Base-by-base conservation (phyloP, 2,113 vertebrate species). In the Cardinalis cardinalis region DNA sequence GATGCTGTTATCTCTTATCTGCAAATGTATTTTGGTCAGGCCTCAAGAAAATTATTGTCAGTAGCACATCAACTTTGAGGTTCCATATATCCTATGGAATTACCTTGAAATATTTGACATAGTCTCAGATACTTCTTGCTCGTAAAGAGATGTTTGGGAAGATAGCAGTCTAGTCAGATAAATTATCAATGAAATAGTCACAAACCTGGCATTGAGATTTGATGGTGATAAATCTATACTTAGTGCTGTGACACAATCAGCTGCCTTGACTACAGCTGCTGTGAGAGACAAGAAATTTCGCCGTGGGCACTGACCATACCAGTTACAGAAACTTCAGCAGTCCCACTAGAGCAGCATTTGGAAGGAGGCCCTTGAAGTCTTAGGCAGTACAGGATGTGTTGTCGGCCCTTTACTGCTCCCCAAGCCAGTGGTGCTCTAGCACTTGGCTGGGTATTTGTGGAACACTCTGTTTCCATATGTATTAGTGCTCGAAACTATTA, bases 381-480 rank as follows among this genome's bases (percentile, higher is more conserved):
- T 64, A 81, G 34, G 80, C 66, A 82, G 63, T 48, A 59, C 55
- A 70, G 82, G 89, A 80, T 92, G 34, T 91, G 55, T 90, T 79
- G 84, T 83, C 0, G 0, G 21, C 44, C 51, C 43, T 84, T 88
- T 84, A 36, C 73, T 73, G 29, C 55, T 94, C 84, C 80, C 64
- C 64, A 83, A 56, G 75, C 79, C 84, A 92, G 28, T 18, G 1
- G 65, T 78, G 51, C 82, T 88, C 84, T 80, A 89, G 74, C 31
- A 61, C 55, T 89, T 90, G 91, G 89, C 89, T 76, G 71, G 23
- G 11, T 85, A 12, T 73, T 92, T 74, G 70, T 87, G 55, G 84
- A 87, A 76, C 43, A 52, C 70, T 92, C 76, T 58, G 83, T 92
- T 96, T 94, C 90, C 93, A 81, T 82, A 92, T 77, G 92, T 92